Evolutionary conservation across 2,113 vertebrate genomes (phyloP), one percentile per base, ranked within the genome.

Genomic region (Ophthalmolycus amberensis): DNA sequence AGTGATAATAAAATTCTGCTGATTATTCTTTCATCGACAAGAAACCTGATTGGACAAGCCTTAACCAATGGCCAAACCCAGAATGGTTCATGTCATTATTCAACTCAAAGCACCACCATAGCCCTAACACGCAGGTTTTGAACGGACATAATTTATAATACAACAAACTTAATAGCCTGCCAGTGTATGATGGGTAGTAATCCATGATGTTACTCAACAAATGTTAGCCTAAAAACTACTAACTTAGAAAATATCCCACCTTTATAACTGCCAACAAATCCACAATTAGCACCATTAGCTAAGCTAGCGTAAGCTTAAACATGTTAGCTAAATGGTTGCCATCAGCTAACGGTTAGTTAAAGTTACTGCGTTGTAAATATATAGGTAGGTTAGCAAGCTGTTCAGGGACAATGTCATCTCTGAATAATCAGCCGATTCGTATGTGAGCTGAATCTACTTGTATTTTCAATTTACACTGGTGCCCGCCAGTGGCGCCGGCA

Each of bases 31-130:
- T 18, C 29, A 38, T 38, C 62, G 1, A 20, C 34, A 63, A 7
- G 27, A 7, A 25, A 66, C 12, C 63, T 66, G 63, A 42, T 42
- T 42, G 63, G 22, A 66, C 38, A 42, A 66, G 63, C 63, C 63
- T 38, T 66, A 42, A 67, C 40, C 42, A 29, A 46, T 67, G 40
- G 14, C 20, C 20, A 38, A 64, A 64, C 20, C 37, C 37, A 65
- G 63, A 40, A 65, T 65, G 38, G 10, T 42, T 65, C 12, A 12
- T 14, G 37, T 65, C 20, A 34, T 62, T 5, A 32, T 20, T 63
- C 60, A 63, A 37, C 20, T 63, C 60, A 20, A 63, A 37, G 18
- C 60, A 37, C 27, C 27, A 6, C 15, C 3, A 9, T 9, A 18
- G 58, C 6, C 15, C 29, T 3, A 18, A 64, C 62, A 64, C 11